Conservation (phyloP, 2,888 invertebrate genomes). For the Cremastinae sp. region DNA sequence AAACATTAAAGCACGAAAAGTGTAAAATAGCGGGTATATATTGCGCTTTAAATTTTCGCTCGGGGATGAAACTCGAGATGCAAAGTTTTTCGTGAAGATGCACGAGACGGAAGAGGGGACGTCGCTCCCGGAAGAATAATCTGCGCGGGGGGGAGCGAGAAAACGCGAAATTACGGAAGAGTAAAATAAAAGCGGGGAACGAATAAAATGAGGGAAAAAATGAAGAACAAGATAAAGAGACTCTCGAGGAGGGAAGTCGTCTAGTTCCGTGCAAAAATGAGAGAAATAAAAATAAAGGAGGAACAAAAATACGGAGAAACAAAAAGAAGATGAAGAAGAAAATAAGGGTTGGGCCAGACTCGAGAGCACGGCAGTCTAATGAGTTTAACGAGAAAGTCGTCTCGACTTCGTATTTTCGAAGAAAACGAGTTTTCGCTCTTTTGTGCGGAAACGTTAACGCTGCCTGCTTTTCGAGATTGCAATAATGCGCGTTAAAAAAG, state of each 20-base stretch:
- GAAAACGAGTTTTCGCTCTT: constrained; percentile 46
- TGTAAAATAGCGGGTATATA: no score
- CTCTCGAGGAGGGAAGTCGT: constrained; percentile 40
- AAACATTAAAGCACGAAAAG: no score
- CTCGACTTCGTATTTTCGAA: constrained; percentile 44
- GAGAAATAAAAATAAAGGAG: constrained; percentile 20
- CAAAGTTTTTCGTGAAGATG: constrained; percentile 30
- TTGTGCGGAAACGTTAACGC: constrained; percentile 4
- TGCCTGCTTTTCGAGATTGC: constrained; percentile 14
- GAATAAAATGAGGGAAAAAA: background rate
- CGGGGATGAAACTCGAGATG: background rate
- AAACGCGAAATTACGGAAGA: constrained; percentile 46
- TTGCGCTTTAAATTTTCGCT: no score
- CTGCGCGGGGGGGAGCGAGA: constrained; percentile 26
- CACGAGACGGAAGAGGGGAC: constrained; percentile 7
- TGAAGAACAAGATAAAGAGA: constrained; percentile 17
- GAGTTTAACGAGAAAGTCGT: constrained; percentile 58
- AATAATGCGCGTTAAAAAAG: constrained; percentile 1
- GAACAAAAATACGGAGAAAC: constrained; percentile 20
- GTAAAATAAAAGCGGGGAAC: constrained; percentile 27
- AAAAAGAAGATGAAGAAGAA: background rate
- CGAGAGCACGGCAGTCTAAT: constrained; percentile 50
- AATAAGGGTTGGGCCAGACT: background rate
- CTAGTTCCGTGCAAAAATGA: constrained; percentile 8
- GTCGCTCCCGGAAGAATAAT: constrained; percentile 49